Evolutionary conservation across 1,140 invertebrate genomes (phyloP).

Genomic region (Drosophila seguyi): DNA sequence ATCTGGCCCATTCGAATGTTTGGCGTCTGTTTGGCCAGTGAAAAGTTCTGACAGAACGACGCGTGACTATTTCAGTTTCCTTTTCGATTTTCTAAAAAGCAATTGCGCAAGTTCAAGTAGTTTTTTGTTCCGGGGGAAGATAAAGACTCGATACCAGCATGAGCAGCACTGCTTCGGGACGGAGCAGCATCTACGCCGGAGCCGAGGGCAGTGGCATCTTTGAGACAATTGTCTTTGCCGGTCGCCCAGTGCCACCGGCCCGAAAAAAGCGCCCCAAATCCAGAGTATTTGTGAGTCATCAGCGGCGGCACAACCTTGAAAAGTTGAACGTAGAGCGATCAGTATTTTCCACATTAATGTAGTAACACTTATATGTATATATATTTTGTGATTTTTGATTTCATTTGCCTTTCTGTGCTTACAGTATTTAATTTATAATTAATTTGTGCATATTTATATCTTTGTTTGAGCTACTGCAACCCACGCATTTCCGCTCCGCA

Average conservation of each 20-base stretch:
- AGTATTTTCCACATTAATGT: constrained; percentile 38
- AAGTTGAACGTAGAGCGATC: constrained; percentile 8
- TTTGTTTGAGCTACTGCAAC: constrained; percentile 46
- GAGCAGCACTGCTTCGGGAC: constrained; percentile 75
- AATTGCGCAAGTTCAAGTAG: constrained; percentile 64
- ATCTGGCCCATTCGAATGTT: constrained; percentile 60
- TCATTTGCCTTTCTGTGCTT: constrained; percentile 9
- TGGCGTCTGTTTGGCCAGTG: constrained; percentile 71
- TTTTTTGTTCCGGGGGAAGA: background rate
- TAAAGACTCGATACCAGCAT: constrained; percentile 24
- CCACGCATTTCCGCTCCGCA: constrained; percentile 67
- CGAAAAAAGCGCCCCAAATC: constrained; percentile 80
- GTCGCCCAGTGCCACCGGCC: constrained; percentile 71
- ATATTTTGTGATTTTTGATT: constrained; percentile 15
- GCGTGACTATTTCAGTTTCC: constrained; percentile 23
- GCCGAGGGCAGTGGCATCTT: constrained; percentile 59
- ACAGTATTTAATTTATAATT: constrained; percentile 50
- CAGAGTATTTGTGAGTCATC: constrained; percentile 74
- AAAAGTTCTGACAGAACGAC: constrained; percentile 57
- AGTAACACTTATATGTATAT: constrained; percentile 53
- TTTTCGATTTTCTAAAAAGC: constrained; percentile 4
- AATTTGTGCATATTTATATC: constrained; percentile 22
- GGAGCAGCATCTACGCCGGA: constrained; percentile 61
- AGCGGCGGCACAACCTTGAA: constrained; percentile 38
- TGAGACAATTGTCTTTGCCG: constrained; percentile 64